phyloP scores from a whole-genome alignment of 2,888 invertebrate species.

The Plebejus melissa region DNA sequence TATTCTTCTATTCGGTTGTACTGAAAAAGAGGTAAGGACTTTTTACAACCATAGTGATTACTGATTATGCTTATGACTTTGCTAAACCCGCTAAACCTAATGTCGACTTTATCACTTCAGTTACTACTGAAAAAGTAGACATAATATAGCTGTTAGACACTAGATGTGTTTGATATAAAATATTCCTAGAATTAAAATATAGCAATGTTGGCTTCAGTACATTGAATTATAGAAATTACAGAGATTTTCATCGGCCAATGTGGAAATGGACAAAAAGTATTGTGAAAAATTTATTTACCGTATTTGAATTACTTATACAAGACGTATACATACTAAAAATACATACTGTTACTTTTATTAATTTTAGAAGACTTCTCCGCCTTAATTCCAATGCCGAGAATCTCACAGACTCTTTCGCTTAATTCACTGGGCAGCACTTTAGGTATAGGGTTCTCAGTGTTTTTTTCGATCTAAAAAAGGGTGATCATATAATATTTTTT shows the following conservation, averaged over 20 bases:
- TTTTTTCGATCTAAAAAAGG: constrained; percentile 46
- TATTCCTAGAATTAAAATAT: background rate
- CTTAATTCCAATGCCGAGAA: constrained; percentile 50
- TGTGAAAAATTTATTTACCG: no score
- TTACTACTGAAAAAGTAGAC: background rate
- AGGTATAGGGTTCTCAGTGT: constrained; percentile 50
- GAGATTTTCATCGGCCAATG: no score
- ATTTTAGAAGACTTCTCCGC: constrained; percentile 33
- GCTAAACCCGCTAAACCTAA: no score
- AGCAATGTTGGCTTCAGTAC: background rate
- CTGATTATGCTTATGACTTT: no score
- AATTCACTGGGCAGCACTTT: constrained; percentile 58
- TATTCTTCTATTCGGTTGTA: constrained; percentile 37
- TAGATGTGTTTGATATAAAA: background rate
- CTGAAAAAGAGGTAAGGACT: constrained; percentile 38
- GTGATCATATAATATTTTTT: no score
- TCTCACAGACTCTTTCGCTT: constrained; percentile 60
- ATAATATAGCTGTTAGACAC: background rate
- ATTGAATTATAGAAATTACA: no score
- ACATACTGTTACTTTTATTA: constrained; percentile 43
- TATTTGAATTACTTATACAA: no score
- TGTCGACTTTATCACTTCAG: no score
- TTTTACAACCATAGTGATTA: background rate
- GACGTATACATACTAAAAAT: no score
- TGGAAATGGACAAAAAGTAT: no score